Percentiles rank a stretch among this genome's conserved stretches.
Conservation (phyloP, 2,113 vertebrate genomes). For the Pollachius pollachius region DNA sequence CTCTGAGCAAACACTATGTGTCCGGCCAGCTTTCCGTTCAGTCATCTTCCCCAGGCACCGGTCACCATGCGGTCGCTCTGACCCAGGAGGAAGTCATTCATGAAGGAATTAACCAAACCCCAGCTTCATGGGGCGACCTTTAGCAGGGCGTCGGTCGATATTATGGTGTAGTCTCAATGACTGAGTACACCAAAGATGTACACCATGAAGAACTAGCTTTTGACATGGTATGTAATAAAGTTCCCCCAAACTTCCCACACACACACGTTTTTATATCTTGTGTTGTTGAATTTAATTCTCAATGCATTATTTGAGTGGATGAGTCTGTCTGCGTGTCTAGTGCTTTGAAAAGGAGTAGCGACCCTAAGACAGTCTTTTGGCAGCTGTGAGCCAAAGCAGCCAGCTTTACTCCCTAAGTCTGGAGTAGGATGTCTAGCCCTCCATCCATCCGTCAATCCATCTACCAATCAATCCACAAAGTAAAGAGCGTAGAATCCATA, state of each 20-base stretch:
- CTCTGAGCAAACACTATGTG: constrained; percentile 8
- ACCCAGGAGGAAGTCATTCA: constrained; percentile 22
- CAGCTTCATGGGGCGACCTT: too few relatives aligned
- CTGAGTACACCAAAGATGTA: too few relatives aligned
- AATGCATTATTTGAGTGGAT: too few relatives aligned
- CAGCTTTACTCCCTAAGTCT: constrained; percentile 25
- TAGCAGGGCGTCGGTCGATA: too few relatives aligned
- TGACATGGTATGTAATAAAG: too few relatives aligned
- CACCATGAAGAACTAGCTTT: too few relatives aligned
- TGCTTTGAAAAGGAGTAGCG: constrained; percentile 17
- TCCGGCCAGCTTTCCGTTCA: constrained; percentile 21
- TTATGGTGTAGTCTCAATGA: too few relatives aligned
- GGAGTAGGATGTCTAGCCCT: constrained; percentile 43
- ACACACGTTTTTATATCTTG: too few relatives aligned
- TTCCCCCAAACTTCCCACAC: too few relatives aligned
- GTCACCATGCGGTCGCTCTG: constrained; percentile 34
- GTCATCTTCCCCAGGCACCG: constrained; percentile 14
- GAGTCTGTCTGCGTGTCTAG: too few relatives aligned
- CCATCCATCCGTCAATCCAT: constrained; percentile 42
- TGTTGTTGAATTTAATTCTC: too few relatives aligned
- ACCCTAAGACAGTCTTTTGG: constrained; percentile 29
- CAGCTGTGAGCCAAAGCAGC: constrained; percentile 42
- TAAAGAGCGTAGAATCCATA: constrained; percentile 41
- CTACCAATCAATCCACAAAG: constrained; percentile 26
- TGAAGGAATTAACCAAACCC: too few relatives aligned